Evolutionary conservation across 2,113 vertebrate genomes (phyloP).

Genomic region (Casuarius casuarius): DNA sequence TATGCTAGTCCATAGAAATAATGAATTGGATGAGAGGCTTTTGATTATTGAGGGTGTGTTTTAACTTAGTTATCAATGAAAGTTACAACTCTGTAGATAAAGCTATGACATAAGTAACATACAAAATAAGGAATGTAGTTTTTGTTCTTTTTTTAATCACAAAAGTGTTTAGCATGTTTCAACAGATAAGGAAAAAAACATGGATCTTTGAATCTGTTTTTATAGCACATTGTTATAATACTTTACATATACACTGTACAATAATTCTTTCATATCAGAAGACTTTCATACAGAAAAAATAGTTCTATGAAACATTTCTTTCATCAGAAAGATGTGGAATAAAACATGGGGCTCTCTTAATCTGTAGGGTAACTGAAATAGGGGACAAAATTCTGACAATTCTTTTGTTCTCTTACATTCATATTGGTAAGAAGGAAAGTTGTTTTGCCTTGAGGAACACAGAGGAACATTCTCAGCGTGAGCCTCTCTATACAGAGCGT

Average conservation of each 20-base stretch:
- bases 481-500: conserved; percentile 12
- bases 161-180: not conserved
- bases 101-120: not conserved
- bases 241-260: conserved; percentile 69
- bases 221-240: conserved; percentile 56
- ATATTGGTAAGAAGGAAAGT: not conserved
- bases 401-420: conserved; percentile 53
- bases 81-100: not conserved
- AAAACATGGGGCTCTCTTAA: not conserved
- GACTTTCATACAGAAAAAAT: conserved; percentile 28
- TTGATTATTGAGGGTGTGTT: not conserved
- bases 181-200: not conserved
- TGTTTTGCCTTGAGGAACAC: conserved; percentile 6
- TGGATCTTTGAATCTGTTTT: not conserved
- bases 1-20: not conserved
- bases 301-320: conserved; percentile 44
- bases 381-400: not conserved
- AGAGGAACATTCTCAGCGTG: not conserved
- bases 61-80: not conserved
- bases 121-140: not conserved
- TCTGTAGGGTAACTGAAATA: conserved; percentile 15
- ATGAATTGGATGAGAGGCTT: not conserved
- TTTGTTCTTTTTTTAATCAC: conserved; percentile 23
- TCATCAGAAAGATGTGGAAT: conserved; percentile 28
- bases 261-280: conserved; percentile 41